phyloP scores from a whole-genome alignment of 2,888 invertebrate genomes.

The Callosobruchus maculatus region DNA sequence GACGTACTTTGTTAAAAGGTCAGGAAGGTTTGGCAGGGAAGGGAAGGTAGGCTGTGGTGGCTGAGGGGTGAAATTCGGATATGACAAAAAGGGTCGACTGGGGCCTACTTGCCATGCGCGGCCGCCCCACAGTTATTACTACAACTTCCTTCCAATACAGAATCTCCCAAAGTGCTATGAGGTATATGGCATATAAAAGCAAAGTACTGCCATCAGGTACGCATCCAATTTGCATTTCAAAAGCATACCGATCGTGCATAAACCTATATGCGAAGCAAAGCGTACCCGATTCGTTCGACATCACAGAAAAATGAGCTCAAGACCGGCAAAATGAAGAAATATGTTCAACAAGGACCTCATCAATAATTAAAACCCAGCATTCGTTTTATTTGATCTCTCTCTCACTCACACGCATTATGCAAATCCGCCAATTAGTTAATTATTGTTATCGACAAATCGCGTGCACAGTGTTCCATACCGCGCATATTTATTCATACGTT shows the following conservation, averaged over 20 bases:
- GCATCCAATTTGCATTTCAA: background rate
- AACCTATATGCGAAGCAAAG: background rate
- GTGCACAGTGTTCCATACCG: constrained; percentile 30
- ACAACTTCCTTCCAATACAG: no score
- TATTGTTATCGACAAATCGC: constrained; percentile 51
- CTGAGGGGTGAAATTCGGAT: no score
- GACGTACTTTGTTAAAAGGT: no score
- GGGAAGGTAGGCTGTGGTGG: no score
- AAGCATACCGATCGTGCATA: background rate
- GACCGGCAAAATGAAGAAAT: background rate
- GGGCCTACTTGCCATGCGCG: no score
- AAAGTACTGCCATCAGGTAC: background rate
- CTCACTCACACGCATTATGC: constrained; percentile 27
- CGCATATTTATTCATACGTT: constrained; percentile 23
- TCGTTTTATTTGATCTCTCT: background rate
- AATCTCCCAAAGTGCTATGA: background rate
- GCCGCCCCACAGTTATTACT: no score
- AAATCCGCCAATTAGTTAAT: constrained; percentile 49
- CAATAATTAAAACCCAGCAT: background rate
- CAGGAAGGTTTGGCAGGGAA: no score
- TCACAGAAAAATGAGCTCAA: background rate
- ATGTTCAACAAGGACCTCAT: background rate
- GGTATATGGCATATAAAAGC: background rate
- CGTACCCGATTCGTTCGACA: background rate
- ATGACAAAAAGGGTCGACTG: no score